Evolutionary conservation across 2,113 vertebrate genomes (phyloP).

Genomic region (Urocynchramus pylzowi): DNA sequence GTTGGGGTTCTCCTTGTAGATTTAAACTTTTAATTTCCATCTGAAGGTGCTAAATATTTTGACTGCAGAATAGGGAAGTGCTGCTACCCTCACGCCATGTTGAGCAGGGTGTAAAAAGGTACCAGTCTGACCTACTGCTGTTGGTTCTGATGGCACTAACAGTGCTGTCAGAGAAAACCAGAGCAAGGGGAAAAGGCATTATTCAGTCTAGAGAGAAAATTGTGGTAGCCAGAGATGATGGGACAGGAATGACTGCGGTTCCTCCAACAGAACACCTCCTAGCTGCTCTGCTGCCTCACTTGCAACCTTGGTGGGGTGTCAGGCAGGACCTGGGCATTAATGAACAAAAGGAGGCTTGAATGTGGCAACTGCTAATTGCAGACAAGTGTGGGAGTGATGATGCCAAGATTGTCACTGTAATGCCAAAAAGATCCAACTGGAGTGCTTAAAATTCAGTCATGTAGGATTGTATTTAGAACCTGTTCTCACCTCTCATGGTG

Average conservation of each 20-base stretch:
- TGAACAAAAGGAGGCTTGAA: neutral
- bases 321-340: neutral
- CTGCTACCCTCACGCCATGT: accelerated
- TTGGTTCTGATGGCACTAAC: neutral
- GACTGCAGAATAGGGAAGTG: neutral
- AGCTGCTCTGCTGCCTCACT: neutral
- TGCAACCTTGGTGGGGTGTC: neutral
- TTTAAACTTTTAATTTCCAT: neutral
- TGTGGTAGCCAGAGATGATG: neutral
- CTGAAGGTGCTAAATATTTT: neutral
- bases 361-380: slow-evolving; percentile 24
- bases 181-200: neutral
- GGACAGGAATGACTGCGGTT: neutral
- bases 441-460: slow-evolving; percentile 33
- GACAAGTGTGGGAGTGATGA: slow-evolving; percentile 19
- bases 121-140: neutral
- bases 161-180: neutral
- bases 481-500: slow-evolving; percentile 21
- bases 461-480: slow-evolving; percentile 30
- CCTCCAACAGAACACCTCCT: neutral
- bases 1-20: neutral
- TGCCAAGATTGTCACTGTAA: slow-evolving; percentile 33
- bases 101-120: neutral
- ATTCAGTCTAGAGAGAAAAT: neutral
- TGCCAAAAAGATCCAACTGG: neutral